These are phyloP conservation scores for Megalops atlanticus DNA, from an alignment of 2,113 vertebrate genomes.

Conservation along the genomic window DNA sequence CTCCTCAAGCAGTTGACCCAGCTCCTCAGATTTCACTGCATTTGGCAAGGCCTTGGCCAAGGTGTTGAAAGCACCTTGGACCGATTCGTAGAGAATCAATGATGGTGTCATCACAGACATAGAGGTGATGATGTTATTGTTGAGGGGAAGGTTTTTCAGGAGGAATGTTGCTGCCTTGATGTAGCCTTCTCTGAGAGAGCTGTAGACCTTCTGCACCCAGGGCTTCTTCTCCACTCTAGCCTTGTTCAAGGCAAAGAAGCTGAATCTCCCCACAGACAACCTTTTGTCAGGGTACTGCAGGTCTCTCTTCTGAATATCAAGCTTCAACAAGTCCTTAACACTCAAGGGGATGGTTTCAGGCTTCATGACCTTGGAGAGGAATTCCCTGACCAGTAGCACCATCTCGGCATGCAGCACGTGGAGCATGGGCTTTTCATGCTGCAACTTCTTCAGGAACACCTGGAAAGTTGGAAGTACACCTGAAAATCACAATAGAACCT, in stretches of 20 bases:
- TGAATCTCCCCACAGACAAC: slow-evolving; percentile 28
- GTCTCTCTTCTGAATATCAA: slow-evolving; percentile 22
- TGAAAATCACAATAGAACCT: slow-evolving; percentile 22
- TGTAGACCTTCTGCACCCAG: slow-evolving; percentile 27
- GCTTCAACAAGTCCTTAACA: slow-evolving; percentile 21
- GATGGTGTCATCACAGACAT: slow-evolving; percentile 16
- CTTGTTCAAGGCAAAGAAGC: slow-evolving; percentile 28
- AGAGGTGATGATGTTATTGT: slow-evolving; percentile 15
- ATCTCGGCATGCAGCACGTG: slow-evolving; percentile 28
- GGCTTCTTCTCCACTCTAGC: slow-evolving; percentile 14
- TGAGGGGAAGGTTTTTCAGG: slow-evolving; percentile 28
- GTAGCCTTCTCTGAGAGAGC: slow-evolving; percentile 11
- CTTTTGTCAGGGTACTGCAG: slow-evolving; percentile 24
- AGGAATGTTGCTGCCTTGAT: slow-evolving; percentile 31
- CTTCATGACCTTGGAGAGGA: slow-evolving; percentile 38
- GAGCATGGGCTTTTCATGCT: slow-evolving; percentile 29
- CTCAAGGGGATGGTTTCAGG: slow-evolving; percentile 33
- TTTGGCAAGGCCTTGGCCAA: slow-evolving; percentile 22
- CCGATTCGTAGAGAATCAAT: slow-evolving; percentile 16
- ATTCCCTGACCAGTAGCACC: slow-evolving; percentile 29
- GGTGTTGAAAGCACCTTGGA: slow-evolving; percentile 17
- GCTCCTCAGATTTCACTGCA: slow-evolving; percentile 16
- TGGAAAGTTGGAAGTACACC: slow-evolving; percentile 34
- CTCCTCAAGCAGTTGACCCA: slow-evolving; percentile 20
- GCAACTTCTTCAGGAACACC: slow-evolving; percentile 25